Evolutionary conservation across 2,888 invertebrate genomes (phyloP).

Genomic region (Spodoptera picta): DNA sequence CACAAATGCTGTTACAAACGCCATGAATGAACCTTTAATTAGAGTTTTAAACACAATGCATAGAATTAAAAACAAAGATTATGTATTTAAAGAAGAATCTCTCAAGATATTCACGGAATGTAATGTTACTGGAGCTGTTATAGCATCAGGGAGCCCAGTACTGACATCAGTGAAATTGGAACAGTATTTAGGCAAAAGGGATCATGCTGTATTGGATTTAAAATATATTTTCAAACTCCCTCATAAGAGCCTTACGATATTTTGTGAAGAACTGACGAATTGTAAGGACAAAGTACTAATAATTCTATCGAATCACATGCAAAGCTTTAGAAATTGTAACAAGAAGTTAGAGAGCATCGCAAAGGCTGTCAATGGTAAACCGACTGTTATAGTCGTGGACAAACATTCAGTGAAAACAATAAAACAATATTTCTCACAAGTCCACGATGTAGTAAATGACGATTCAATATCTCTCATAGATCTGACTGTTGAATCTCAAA

Average conservation of each 20-base stretch:
- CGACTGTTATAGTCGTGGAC: conserved; percentile 9
- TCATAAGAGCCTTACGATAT: neutral
- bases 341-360: conserved; percentile 13
- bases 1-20: conserved; percentile 16
- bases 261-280: conserved; percentile 15
- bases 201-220: conserved; percentile 16
- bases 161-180: conserved; percentile 19
- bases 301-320: conserved; percentile 8
- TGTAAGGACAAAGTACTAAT: conserved; percentile 11
- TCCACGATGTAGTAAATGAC: conserved; percentile 4
- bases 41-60: conserved; percentile 15
- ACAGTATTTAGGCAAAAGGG: conserved; percentile 11
- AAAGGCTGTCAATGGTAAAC: conserved; percentile 11
- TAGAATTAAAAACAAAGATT: conserved; percentile 7
- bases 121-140: conserved; percentile 2
- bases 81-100: conserved; percentile 11
- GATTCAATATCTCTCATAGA: conserved; percentile 18
- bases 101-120: conserved; percentile 3
- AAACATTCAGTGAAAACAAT: conserved; percentile 8
- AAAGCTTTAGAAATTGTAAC: neutral
- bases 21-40: conserved; percentile 24
- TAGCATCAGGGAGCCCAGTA: conserved; percentile 4
- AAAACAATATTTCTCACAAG: conserved; percentile 10
- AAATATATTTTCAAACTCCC: conserved; percentile 18
- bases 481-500: conserved; percentile 25